Base-by-base conservation (phyloP, 2,797 vertebrate genomes). In the Sebastes trivittatus region DNA sequence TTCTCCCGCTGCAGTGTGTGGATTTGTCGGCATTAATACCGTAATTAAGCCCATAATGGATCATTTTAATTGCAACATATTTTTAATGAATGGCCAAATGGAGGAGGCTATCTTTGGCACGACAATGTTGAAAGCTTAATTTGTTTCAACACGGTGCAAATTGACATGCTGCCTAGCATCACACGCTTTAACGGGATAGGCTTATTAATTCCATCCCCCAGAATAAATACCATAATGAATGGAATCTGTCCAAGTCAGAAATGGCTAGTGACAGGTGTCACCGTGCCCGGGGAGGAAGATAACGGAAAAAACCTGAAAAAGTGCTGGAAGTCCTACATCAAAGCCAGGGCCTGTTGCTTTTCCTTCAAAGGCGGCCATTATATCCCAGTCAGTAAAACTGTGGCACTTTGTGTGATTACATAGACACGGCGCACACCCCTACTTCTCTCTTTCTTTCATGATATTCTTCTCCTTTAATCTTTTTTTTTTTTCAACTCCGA, bases 401-500 rank as follows among this genome's bases (percentile, higher is more conserved):
- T 82, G 77, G 83, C 65, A 59, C 86, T 87, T 88, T 84, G 78
- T 87, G 76, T 77, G 80, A 90, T 88, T 87, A 88, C 80, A 80
- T 14, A 75, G 87, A 88, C 84, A 34, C 68, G 0, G 38, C 3
- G 6, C 77, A 67, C 73, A 81, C 66, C 71, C 70, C 52, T 69
- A 67, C 74, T 42, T 62, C 80, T 72, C 69, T 22, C 16, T 81
- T 87, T 85, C 89, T 89, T 90, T 86, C 72, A 88, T 88, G 76
- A 88, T 92, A 88, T 88, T 85, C 78, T 83, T 81, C 68, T 87
- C 72, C 90, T 89, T 92, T 92, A 85, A 92, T 94, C 90, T 89
- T 87, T 87, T 73, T 67, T 54, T 59, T 75, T 20, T 20, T n/a
- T 34, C 22, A 59, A 52, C 68, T 84, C 25, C 16, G 65, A 92